Base-by-base conservation (phyloP, 2,113 vertebrate species). In the Lamprologus callipterus region DNA sequence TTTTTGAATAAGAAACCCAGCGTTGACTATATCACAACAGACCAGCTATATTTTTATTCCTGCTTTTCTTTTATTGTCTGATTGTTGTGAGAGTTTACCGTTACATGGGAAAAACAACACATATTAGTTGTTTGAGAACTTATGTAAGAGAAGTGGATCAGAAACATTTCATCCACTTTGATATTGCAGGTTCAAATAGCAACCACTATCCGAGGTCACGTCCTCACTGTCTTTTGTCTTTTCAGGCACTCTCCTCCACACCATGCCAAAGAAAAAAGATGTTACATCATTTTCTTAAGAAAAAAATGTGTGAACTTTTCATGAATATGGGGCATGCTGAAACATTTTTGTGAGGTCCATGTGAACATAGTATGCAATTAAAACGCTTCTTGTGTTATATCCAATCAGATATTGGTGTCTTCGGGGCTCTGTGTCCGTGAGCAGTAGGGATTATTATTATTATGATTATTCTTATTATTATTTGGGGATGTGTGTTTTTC, bases 151-250 rank as follows among this genome's bases (percentile, higher is more conserved):
- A 73, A 63, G 42, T 57, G 23, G 68, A 79, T 89, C 78, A 68
- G 47, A 91, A 86, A 91, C 84, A 68, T 65, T 28, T 54, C 9
- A 78, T 81, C 33, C 42, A 63, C 85, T 89, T 89, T 92, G 87
- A 93, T 86, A 75, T 79, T 65, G 83, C 17, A 5, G 55, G 58
- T 81, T 88, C 86, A 79, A 84, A 88, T 83, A 80, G n/a, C 26
- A 31, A 13, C 80, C 5, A 51, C 45, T 8, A 55, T 79, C 42
- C 17, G 63, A 47, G 84, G 88, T 83, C 55, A 33, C 11, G 54
- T 8, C 82, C 86, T 78, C 33, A 21, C 35, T 81, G 57, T 68
- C 47, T 19, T 53, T 49, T 60, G 68, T 85, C 54, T 82, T 47
- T 82, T 79, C 49, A 79, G 55, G 13, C 57, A 53, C 11, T 88